These are phyloP conservation scores for Podilymbus podiceps DNA, from an alignment of 2,113 vertebrate species.

Conservation along the genomic window DNA sequence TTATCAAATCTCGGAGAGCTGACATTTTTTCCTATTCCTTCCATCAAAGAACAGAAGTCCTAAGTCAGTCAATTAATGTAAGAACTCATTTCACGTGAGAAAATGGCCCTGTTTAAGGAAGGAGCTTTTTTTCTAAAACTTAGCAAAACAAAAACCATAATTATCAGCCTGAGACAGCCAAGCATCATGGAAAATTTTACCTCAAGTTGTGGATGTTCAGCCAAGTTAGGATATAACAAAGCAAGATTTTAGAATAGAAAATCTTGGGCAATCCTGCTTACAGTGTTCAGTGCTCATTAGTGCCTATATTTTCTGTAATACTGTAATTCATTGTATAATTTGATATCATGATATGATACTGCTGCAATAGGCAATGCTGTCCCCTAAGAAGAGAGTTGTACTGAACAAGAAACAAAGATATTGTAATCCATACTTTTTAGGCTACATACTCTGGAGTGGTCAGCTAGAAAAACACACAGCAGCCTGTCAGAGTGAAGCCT, in stretches of 20 bases:
- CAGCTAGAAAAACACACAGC: not conserved
- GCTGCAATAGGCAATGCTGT: not conserved
- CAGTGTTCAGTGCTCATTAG: not conserved
- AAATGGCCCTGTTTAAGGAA: not conserved
- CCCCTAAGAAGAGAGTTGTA: not conserved
- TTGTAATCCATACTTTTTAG: not conserved
- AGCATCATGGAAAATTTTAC: conserved; percentile 42
- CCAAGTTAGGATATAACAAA: conserved; percentile 1
- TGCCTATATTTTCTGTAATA: not conserved
- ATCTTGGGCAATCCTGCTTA: not conserved
- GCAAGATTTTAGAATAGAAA: conserved; percentile 14
- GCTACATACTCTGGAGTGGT: not conserved
- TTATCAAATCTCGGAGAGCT: not conserved
- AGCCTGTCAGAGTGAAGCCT: not conserved
- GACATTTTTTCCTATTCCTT: not conserved
- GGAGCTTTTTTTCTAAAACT: not conserved
- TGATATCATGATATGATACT: not conserved
- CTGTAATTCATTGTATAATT: not conserved
- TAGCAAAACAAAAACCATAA: not conserved
- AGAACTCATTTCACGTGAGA: not conserved
- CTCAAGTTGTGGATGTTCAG: conserved; percentile 25
- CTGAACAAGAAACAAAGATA: not conserved
- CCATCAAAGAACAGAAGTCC: not conserved
- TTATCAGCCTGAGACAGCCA: conserved; percentile 1
- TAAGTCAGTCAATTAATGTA: not conserved